Conservation (phyloP, 1,140 invertebrate genomes). For the Drosophila lacertosa region DNA sequence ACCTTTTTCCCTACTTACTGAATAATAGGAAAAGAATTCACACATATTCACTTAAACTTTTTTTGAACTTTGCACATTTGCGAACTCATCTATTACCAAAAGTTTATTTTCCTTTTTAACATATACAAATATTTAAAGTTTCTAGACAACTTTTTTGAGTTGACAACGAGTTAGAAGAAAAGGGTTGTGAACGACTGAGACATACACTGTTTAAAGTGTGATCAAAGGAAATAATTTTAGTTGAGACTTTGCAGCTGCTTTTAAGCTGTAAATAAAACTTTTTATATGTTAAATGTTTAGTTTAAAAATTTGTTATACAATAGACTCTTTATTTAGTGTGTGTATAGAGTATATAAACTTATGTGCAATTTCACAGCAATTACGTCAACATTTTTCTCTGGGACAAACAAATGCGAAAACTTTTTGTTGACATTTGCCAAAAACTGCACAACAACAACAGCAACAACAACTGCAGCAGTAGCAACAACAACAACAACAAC, state of each 20-base stretch:
- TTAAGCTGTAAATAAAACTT: too few relatives aligned
- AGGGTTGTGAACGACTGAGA: background rate
- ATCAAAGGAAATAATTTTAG: too few relatives aligned
- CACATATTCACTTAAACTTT: conserved; percentile 13
- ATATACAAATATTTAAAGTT: conserved; percentile 23
- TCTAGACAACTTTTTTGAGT: conserved; percentile 25
- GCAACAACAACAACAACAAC: conserved; percentile 8
- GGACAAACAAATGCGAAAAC: conserved; percentile 54
- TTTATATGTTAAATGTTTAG: too few relatives aligned
- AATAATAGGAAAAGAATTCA: background rate
- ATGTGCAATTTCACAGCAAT: conserved; percentile 69
- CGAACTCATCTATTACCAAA: background rate
- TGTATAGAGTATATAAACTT: conserved; percentile 28
- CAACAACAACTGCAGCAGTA: conserved; percentile 11
- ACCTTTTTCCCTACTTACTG: background rate
- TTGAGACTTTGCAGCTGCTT: too few relatives aligned
- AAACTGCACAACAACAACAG: conserved; percentile 29
- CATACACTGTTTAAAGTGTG: background rate
- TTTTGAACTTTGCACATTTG: conserved; percentile 2
- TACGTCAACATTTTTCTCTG: conserved; percentile 67
- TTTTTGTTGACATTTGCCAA: conserved; percentile 79
- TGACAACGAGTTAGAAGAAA: background rate
- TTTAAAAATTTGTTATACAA: too few relatives aligned
- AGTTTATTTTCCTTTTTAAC: background rate
- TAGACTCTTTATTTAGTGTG: background rate